Evolutionary conservation across 92 coral and sea anemone species (phyloP).

Genomic region (Epizoanthus scotinus): DNA sequence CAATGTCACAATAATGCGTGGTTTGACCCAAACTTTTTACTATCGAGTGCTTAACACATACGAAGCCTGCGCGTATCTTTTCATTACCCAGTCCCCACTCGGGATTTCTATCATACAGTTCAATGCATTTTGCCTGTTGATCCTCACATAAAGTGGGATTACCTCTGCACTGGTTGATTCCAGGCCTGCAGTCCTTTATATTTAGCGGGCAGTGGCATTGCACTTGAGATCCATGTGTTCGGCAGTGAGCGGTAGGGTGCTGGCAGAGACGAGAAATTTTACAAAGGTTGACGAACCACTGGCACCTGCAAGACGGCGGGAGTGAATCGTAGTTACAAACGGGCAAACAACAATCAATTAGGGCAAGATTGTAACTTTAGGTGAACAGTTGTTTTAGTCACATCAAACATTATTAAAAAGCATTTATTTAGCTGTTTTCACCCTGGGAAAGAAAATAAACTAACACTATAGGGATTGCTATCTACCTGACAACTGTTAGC

Average conservation of each 20-base stretch:
- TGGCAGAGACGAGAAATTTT: constrained; percentile 70
- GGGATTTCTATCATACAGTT: constrained; percentile 70
- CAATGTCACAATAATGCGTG: constrained; percentile 81
- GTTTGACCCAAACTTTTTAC: constrained; percentile 54
- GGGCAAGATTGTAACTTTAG: too few species aligned
- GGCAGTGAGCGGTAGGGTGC: constrained; percentile 66
- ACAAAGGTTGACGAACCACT: constrained; percentile 92
- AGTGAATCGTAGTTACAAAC: too few species aligned
- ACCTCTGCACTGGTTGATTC: constrained; percentile 90
- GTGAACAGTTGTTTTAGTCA: too few species aligned
- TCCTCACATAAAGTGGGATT: constrained; percentile 88
- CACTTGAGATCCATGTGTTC: constrained; percentile 81
- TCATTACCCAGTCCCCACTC: constrained; percentile 85
- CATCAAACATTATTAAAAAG: too few species aligned
- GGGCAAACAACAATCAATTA: too few species aligned
- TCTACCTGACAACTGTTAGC: too few species aligned
- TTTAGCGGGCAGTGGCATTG: constrained; percentile 73
- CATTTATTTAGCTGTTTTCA: too few species aligned
- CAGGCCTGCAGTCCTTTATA: constrained; percentile 67
- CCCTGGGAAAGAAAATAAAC: too few species aligned
- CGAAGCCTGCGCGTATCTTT: constrained; percentile 72
- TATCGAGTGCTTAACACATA: constrained; percentile 64
- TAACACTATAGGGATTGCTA: too few species aligned
- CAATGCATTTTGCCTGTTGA: constrained; percentile 69
- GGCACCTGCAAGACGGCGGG: constrained; percentile 65